Percentiles rank a stretch among this genome's conserved stretches.
These are phyloP conservation scores for Acanthochromis polyacanthus DNA, from an alignment of 2,113 vertebrate species.

Conservation along the genomic window DNA sequence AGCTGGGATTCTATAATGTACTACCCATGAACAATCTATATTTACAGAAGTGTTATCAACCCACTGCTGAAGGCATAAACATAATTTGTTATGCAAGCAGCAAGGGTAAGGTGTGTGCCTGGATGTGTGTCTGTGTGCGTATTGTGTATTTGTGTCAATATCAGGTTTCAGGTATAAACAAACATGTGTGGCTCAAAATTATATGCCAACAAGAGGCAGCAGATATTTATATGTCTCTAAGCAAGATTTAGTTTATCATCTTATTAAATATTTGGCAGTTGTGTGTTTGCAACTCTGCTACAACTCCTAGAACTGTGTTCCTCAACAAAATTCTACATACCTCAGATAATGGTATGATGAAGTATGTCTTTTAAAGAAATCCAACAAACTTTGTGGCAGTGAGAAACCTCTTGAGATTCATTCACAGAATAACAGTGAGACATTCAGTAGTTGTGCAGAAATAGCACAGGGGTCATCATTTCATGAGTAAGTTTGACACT, in stretches of 20 bases:
- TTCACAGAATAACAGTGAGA: not conserved
- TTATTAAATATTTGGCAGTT: conserved; percentile 44
- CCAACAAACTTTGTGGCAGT: not conserved
- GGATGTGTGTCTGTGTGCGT: conserved; percentile 37
- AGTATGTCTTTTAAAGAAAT: not conserved
- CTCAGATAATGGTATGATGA: not conserved
- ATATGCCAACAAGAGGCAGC: conserved; percentile 14
- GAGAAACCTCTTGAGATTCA: not conserved
- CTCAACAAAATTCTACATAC: not conserved
- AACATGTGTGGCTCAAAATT: conserved; percentile 15
- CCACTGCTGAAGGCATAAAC: conserved; percentile 69
- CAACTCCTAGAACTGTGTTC: not conserved
- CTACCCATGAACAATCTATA: conserved; percentile 65
- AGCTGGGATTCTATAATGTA: conserved; percentile 36
- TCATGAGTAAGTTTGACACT: conserved; percentile 18
- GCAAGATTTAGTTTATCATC: conserved; percentile 34
- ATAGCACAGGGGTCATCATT: conserved; percentile 15
- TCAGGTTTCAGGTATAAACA: conserved; percentile 49
- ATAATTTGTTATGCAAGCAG: conserved; percentile 66
- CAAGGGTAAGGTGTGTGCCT: conserved; percentile 18
- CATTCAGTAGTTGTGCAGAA: conserved; percentile 19
- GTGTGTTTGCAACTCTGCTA: not conserved
- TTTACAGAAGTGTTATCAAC: conserved; percentile 67
- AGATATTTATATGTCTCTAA: conserved; percentile 39
- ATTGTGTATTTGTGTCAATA: conserved; percentile 18